A percentile compares a stretch with the other conserved stretches of the same genome.
Conservation (phyloP, 2,797 vertebrate genomes). For the Poecilia gillii region DNA sequence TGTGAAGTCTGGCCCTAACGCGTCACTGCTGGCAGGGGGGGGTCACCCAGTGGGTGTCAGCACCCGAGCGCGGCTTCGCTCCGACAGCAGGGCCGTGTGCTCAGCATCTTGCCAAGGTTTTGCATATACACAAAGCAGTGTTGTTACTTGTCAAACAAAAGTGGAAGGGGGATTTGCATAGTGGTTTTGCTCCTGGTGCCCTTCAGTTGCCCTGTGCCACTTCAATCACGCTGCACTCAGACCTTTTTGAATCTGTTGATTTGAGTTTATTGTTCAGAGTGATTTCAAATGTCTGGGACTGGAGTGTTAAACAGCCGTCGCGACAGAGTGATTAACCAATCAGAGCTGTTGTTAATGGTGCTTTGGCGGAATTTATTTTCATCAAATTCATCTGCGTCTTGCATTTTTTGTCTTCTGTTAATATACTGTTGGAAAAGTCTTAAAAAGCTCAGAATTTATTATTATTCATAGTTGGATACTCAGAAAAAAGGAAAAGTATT, state of each 20-base stretch:
- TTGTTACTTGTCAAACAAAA: slow-evolving; percentile 84
- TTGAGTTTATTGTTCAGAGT: slow-evolving; percentile 31
- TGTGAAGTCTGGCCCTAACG: slow-evolving; percentile 47
- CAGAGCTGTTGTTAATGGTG: slow-evolving; percentile 21
- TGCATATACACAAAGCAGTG: slow-evolving; percentile 82
- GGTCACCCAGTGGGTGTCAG: slow-evolving; percentile 71
- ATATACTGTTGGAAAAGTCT: background rate
- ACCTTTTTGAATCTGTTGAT: slow-evolving; percentile 23
- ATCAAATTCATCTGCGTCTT: slow-evolving; percentile 1
- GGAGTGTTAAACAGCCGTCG: slow-evolving; percentile 6
- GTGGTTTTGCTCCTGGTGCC: slow-evolving; percentile 72
- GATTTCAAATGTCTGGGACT: slow-evolving; percentile 37
- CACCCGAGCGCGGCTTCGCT: slow-evolving; percentile 55
- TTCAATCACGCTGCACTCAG: slow-evolving; percentile 33
- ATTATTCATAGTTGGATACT: background rate
- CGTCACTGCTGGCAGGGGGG: slow-evolving; percentile 41
- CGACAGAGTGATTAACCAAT: slow-evolving; percentile 40
- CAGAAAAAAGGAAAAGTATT: background rate
- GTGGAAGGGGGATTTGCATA: slow-evolving; percentile 79
- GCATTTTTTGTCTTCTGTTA: background rate
- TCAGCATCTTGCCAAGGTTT: slow-evolving; percentile 70
- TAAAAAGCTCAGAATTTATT: background rate
- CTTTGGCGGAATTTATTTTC: slow-evolving; percentile 16
- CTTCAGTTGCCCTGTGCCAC: slow-evolving; percentile 73
- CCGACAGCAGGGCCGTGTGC: slow-evolving; percentile 69